Conservation (phyloP, 2,113 vertebrate species). For the Arvicanthis niloticus region DNA sequence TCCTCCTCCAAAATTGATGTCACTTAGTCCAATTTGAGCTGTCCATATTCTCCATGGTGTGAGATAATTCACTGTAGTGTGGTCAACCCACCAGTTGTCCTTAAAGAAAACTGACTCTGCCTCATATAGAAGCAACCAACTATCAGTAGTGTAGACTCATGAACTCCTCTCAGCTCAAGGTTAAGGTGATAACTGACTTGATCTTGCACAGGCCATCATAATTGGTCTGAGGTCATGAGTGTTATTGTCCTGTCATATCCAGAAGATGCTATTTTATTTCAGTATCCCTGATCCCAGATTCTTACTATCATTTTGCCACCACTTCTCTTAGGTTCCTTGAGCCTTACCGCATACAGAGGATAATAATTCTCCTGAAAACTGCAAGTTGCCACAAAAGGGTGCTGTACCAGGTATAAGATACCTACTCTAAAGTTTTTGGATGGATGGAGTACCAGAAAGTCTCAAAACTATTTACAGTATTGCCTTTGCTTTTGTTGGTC, state of each 20-base stretch:
- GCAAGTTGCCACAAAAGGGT: not conserved
- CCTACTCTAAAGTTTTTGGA: not conserved
- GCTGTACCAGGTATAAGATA: too few relatives aligned
- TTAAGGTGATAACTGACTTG: not conserved
- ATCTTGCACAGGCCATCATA: not conserved
- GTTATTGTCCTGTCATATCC: not conserved
- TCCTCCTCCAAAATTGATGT: not conserved
- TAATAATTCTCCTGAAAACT: not conserved
- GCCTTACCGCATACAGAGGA: not conserved
- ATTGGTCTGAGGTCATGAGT: not conserved
- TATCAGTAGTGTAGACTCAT: not conserved
- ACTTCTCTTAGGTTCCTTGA: not conserved
- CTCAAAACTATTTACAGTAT: not conserved
- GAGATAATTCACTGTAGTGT: not conserved
- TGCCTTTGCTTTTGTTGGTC: not conserved
- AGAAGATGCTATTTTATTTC: not conserved
- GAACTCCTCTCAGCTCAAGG: not conserved
- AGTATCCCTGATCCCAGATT: not conserved
- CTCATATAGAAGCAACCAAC: not conserved
- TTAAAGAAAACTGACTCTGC: not conserved
- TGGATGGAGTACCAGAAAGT: not conserved
- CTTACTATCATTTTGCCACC: too few relatives aligned
- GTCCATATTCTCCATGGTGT: not conserved
- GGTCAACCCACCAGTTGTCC: not conserved
- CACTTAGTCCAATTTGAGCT: not conserved